phyloP scores from a whole-genome alignment of 2,797 vertebrate species.

The Pitangus sulphuratus region DNA sequence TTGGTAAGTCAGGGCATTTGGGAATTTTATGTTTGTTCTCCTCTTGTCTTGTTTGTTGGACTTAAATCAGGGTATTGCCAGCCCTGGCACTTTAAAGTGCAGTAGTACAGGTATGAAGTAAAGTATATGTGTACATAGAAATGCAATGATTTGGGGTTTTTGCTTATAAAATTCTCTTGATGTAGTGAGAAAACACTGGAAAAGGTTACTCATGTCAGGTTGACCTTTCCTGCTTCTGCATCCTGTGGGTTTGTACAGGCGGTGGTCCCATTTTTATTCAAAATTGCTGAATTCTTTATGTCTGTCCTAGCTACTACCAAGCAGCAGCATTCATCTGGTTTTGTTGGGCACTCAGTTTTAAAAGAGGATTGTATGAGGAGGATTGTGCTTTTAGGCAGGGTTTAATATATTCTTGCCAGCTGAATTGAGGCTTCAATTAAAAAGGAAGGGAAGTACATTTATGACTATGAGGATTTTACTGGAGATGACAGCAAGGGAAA shows the following conservation, averaged over 20 bases:
- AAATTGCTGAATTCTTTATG: neutral
- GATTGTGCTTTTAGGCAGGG: neutral
- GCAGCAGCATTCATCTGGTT: fast-evolving
- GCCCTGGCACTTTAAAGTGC: neutral
- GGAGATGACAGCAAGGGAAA: neutral
- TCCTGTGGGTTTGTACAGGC: neutral
- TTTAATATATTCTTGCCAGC: neutral
- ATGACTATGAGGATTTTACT: constrained; percentile 1
- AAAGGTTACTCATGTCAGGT: neutral
- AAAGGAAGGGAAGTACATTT: neutral
- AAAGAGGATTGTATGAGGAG: neutral
- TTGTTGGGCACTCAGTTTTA: neutral
- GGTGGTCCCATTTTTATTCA: neutral
- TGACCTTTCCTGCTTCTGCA: neutral
- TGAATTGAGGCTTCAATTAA: neutral
- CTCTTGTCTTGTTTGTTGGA: neutral
- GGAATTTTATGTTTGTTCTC: neutral
- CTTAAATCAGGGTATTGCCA: neutral
- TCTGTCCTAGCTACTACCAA: neutral
- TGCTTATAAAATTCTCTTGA: neutral
- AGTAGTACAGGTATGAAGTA: neutral
- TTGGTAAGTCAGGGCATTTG: constrained; percentile 82
- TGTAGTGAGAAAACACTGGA: neutral
- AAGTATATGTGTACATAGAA: neutral
- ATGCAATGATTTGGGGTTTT: neutral